Base-by-base conservation (phyloP, 2,888 invertebrate genomes). In the Eupithecia centaureata region DNA sequence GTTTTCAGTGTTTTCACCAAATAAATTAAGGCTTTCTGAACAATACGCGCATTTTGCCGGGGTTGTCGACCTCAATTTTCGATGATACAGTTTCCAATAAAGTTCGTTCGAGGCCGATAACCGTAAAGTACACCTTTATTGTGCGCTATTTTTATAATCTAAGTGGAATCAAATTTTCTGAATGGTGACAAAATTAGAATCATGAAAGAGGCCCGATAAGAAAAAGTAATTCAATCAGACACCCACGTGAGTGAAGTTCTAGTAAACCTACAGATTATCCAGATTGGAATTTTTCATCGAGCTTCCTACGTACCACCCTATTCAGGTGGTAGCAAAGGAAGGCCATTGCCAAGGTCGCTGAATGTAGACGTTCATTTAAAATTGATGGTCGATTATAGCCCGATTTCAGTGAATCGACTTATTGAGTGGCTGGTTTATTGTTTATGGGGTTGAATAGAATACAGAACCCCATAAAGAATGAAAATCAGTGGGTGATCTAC, bases 41-140 rank as follows among this genome's bases (percentile, higher is more conserved):
- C 57, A 5, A 30, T 18, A 57, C 58, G 54, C 60, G 63, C 61
- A 64, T 78, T 73, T 82, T 79, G 79, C 79, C 65, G 62, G 69
- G 77, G 78, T 72, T 79, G 62, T 78, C 77, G 76, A 79, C 74
- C 78, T 51, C 73, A 65, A 75, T 74, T 73, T 73, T 75, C 70
- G 72, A 76, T 78, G 79, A 61, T 73, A 56, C 54, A n/a, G 30
- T 30, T 52, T 56, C 54, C 12, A 18, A 30, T 8, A 22, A 47
- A 22, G 3, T 42, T 42, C 18, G 18, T 47, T 22, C 47, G 22
- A 22, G 12, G 4, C 47, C 18, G 47, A 47, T 47, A 47, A 47
- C 22, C 47, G 47, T n/a, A n/a, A 22, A 47, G 47, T 42, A 42
- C n/a, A n/a, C 18, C 18, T 42, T 47, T 22, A 22, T 3, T 10